A percentile compares a stretch with the other conserved stretches of the same genome.
phyloP scores from a whole-genome alignment of 2,113 vertebrate genomes.

The Plotosus lineatus region DNA sequence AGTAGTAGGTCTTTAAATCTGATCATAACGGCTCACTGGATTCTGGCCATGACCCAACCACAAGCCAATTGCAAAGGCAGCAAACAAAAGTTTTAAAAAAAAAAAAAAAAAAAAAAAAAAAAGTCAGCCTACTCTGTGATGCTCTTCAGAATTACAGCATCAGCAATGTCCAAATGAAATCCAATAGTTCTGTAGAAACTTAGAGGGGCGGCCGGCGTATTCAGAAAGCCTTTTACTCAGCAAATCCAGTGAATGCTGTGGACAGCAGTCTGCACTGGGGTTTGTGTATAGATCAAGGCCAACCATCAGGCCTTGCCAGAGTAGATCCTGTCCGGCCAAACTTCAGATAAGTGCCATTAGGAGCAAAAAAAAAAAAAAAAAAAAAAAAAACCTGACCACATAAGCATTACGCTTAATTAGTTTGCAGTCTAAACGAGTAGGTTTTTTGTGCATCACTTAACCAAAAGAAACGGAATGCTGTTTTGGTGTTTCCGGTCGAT shows the following conservation, averaged over 20 bases:
- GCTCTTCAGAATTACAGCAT: not conserved
- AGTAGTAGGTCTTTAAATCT: not conserved
- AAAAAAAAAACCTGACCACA: too few species aligned
- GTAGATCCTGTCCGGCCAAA: not conserved
- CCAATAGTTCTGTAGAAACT: not conserved
- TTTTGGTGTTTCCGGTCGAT: not conserved
- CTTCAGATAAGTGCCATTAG: not conserved
- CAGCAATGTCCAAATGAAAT: not conserved
- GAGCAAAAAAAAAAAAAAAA: not conserved
- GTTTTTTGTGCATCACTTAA: not conserved
- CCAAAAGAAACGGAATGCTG: not conserved
- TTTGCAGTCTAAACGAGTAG: not conserved
- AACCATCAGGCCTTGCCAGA: not conserved
- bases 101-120: too few species aligned
- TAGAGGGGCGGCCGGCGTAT: not conserved
- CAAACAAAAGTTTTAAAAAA: not conserved
- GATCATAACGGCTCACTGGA: not conserved
- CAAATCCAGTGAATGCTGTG: conserved; percentile 21
- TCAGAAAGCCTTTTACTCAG: conserved; percentile 1
- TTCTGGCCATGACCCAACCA: not conserved
- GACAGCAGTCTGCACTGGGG: conserved; percentile 22
- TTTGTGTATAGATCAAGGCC: not conserved
- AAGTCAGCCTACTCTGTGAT: not conserved
- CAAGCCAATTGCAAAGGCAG: not conserved
- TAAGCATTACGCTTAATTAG: not conserved